Percentiles rank a stretch among this genome's conserved stretches.
Conservation (phyloP, 2,113 vertebrate genomes). For the Gracilinanus agilis region DNA sequence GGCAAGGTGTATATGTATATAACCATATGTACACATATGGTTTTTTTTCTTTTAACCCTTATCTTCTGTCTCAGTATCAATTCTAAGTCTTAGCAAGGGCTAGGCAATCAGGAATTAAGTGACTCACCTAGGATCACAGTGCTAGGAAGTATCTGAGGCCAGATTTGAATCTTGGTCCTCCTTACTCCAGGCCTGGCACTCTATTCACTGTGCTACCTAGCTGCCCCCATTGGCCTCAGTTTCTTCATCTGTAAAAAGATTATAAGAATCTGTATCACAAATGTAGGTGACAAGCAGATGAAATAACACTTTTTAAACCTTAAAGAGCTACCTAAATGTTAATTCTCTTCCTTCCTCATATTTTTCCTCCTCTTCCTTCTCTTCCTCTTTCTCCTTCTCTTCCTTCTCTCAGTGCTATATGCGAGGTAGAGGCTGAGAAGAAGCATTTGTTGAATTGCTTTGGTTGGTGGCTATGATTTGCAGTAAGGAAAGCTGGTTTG, state of each 20-base stretch:
- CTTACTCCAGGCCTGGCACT: too few species aligned
- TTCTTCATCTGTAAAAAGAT: not conserved
- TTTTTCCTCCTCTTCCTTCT: not conserved
- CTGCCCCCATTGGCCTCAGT: not conserved
- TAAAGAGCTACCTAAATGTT: not conserved
- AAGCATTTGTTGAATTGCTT: not conserved
- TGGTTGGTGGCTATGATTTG: not conserved
- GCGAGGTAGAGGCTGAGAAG: not conserved
- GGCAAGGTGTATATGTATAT: not conserved
- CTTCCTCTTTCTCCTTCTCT: not conserved
- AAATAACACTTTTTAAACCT: not conserved
- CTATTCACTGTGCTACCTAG: too few species aligned
- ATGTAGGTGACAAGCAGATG: not conserved
- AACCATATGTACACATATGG: not conserved
- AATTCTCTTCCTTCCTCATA: not conserved
- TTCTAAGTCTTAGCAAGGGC: too few species aligned
- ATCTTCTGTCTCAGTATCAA: too few species aligned
- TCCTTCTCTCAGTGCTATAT: not conserved
- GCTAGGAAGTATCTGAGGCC: too few species aligned
- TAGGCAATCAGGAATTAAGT: too few species aligned
- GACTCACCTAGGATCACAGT: too few species aligned
- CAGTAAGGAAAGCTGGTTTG: not conserved
- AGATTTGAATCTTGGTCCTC: too few species aligned
- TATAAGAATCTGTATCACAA: not conserved
- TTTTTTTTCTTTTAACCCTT: too few species aligned